Base-by-base conservation (phyloP, 2,113 vertebrate genomes). In the Rhynchomys soricoides region DNA sequence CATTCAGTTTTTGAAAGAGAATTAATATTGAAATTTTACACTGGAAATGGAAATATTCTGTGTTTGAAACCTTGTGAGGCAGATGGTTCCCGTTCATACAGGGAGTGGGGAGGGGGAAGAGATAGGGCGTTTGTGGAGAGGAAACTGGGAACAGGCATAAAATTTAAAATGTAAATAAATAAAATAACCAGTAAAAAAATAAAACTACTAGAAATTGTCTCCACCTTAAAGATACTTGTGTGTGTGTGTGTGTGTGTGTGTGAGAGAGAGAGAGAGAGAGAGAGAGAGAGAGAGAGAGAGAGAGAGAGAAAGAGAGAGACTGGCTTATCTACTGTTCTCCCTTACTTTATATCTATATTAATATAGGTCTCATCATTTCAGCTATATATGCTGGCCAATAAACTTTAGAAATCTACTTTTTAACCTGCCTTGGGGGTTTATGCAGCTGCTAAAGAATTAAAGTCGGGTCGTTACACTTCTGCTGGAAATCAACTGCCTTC, bases 1-100 rank as follows among this genome's bases (percentile, higher is more conserved):
- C 89, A 85, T 93, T 90, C n/a, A 43, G 31, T 92, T 62, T 64
- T 43, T 43, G 7, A 87, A 73, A 74, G 9, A 95, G 40, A 89
- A 29, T 96, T 31, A 89, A 37, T 50, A 64, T 17, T 93, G 29
- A 40, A 89, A 59, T 40, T 26, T 74, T 24, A 59, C 31, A n/a
- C 1, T 70, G 22, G 59, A 86, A n/a, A 85, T 13, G 29, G 5
- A 71, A 52, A 77, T 12, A 86, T 12, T 59, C 16, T 31, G 43
- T 91, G n/a, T 91, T 16, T 73, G n/a, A n/a, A n/a, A n/a, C n/a
- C n/a, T n/a, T n/a, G n/a, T n/a, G n/a, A n/a, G n/a, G n/a, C n/a
- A n/a, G n/a, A n/a, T n/a, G n/a, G n/a, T n/a, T n/a, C n/a, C n/a
- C n/a, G n/a, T n/a, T n/a, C n/a, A n/a, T n/a, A n/a, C n/a, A n/a